Evolutionary conservation across 2,113 vertebrate genomes (phyloP).

Genomic region (Neomonachus schauinslandi): DNA sequence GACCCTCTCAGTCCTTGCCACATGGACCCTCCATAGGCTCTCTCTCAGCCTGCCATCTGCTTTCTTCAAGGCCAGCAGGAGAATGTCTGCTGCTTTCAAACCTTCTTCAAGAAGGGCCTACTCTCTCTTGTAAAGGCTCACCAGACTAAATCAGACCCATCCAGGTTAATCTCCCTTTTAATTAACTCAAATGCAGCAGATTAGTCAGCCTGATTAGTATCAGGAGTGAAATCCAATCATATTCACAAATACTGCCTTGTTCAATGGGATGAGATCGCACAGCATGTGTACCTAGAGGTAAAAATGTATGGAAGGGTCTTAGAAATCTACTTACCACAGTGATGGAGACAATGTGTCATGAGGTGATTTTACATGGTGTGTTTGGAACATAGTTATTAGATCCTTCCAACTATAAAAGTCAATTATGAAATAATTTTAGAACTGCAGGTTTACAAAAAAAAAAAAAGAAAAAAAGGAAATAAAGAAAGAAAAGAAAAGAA

Average conservation of each 20-base stretch:
- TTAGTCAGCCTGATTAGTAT: not conserved
- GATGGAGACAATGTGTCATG: not conserved
- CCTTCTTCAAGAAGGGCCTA: not conserved
- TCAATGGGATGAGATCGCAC: not conserved
- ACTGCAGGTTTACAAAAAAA: not conserved
- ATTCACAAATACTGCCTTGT: not conserved
- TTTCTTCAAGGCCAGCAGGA: not conserved
- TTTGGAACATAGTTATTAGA: not conserved
- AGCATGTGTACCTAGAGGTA: not conserved
- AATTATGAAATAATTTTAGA: not conserved
- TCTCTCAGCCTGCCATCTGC: not conserved
- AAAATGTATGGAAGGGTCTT: not conserved
- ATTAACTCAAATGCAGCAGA: not conserved
- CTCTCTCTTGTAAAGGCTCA: not conserved
- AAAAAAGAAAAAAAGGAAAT: not conserved
- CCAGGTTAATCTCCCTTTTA: not conserved
- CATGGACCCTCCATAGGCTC: rapidly evolving
- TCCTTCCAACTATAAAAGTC: not conserved
- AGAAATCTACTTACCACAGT: not conserved
- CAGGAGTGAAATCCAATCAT: not conserved
- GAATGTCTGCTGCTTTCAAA: not conserved
- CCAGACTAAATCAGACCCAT: not conserved
- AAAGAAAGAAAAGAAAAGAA: not conserved
- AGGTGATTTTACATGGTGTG: not conserved
- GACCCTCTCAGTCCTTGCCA: too few relatives aligned